These are phyloP conservation scores for Euwallacea fornicatus DNA, from an alignment of 1,140 invertebrate genomes.

Conservation along the genomic window DNA sequence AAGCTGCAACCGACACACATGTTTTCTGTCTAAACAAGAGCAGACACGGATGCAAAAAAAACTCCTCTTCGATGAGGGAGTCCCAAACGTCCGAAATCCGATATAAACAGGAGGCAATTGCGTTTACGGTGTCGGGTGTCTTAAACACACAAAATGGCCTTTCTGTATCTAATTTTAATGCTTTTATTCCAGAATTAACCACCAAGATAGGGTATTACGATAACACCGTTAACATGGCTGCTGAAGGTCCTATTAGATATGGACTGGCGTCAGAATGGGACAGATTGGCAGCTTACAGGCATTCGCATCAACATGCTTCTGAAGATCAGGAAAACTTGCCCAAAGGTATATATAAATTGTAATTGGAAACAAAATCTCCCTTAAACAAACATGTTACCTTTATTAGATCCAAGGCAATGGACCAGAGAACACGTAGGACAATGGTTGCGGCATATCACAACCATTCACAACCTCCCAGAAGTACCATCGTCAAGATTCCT, in stretches of 20 bases:
- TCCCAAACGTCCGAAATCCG: slow-evolving; percentile 16
- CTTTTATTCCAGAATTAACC: slow-evolving; percentile 13
- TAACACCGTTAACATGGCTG: slow-evolving; percentile 39
- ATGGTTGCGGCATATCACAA: slow-evolving; percentile 64
- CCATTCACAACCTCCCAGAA: slow-evolving; percentile 61
- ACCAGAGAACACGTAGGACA: slow-evolving; percentile 65
- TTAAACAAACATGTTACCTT: slow-evolving; percentile 27
- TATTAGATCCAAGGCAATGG: slow-evolving; percentile 71
- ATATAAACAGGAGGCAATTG: slow-evolving; percentile 4
- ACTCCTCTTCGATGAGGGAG: slow-evolving; percentile 1
- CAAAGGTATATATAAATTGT: slow-evolving; percentile 42
- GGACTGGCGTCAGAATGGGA: slow-evolving; percentile 41
- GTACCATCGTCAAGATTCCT: slow-evolving; percentile 64
- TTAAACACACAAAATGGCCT: neutral
- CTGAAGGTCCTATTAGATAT: slow-evolving; percentile 44
- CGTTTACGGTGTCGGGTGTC: slow-evolving; percentile 3
- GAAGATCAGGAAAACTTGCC: slow-evolving; percentile 43
- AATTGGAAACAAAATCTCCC: neutral
- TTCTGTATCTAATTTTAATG: neutral
- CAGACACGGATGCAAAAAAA: slow-evolving; percentile 33
- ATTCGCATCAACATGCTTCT: neutral
- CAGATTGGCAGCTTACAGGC: slow-evolving; percentile 22
- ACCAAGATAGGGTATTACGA: slow-evolving; percentile 48
- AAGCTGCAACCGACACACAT: slow-evolving; percentile 25
- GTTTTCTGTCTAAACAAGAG: slow-evolving; percentile 30